Evolutionary conservation across 2,113 vertebrate species (phyloP).

Genomic region (Balaeniceps rex): DNA sequence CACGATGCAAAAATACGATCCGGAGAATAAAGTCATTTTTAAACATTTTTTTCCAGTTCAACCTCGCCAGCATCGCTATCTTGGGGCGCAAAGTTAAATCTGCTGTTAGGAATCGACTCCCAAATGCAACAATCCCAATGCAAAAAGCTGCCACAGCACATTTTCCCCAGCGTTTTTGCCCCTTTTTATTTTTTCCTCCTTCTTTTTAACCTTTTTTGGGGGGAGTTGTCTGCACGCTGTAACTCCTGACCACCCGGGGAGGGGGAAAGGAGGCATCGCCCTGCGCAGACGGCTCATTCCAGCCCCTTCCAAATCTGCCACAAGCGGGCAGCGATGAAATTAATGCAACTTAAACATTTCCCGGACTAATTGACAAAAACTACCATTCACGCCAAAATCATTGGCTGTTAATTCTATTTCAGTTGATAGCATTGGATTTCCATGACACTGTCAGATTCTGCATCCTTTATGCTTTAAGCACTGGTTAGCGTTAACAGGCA

Average conservation of each 20-base stretch:
- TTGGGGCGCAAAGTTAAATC: not conserved
- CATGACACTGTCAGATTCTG: not conserved
- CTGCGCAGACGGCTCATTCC: not conserved
- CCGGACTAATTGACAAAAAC: not conserved
- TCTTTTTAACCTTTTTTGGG: not conserved
- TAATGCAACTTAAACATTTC: not conserved
- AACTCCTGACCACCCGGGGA: not conserved
- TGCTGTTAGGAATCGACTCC: fast-evolving
- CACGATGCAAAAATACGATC: not conserved
- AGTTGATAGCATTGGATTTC: not conserved
- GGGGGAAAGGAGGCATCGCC: not conserved
- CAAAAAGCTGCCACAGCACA: not conserved
- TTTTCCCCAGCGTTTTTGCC: not conserved
- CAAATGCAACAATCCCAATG: not conserved
- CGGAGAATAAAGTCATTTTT: fast-evolving
- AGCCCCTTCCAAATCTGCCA: not conserved
- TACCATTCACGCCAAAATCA: not conserved
- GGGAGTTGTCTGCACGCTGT: not conserved
- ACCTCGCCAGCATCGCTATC: fast-evolving
- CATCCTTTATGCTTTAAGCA: not conserved
- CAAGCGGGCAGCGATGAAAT: not conserved
- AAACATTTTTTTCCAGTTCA: not conserved
- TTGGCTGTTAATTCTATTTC: slow-evolving; percentile 4
- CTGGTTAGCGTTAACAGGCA: not conserved
- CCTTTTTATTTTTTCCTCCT: not conserved